These are phyloP conservation scores for Tyria jacobaeae DNA, from an alignment of 2,888 invertebrate genomes.

Conservation along the genomic window DNA sequence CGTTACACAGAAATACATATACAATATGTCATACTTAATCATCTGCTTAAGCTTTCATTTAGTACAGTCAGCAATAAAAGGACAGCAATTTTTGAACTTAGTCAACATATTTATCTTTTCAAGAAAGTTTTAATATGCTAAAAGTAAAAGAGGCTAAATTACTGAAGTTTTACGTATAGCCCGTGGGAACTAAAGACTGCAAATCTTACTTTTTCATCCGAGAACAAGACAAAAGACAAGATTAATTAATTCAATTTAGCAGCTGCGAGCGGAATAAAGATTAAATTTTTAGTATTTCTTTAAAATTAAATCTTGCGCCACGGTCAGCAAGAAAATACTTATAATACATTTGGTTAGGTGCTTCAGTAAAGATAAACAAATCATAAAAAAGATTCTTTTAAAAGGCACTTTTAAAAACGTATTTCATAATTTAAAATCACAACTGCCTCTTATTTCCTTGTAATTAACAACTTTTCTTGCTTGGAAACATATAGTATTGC, in stretches of 20 bases:
- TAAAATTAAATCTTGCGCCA: no score
- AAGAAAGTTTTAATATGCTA: no score
- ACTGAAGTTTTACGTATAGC: neutral
- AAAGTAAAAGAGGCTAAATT: neutral
- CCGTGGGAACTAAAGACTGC: neutral
- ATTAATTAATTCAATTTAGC: neutral
- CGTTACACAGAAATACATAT: neutral
- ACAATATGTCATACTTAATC: slow-evolving; percentile 4
- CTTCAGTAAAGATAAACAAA: no score
- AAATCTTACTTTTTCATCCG: neutral
- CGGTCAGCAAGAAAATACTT: no score
- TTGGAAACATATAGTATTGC: no score
- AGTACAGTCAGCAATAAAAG: slow-evolving; percentile 2
- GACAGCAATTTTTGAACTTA: neutral
- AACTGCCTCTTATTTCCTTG: no score
- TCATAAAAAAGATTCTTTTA: no score
- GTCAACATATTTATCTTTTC: neutral
- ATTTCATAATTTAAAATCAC: no score
- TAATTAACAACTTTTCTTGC: no score
- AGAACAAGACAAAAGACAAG: neutral
- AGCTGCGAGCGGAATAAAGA: neutral
- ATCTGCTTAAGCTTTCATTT: slow-evolving; percentile 1
- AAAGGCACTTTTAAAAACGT: no score
- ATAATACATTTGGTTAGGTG: no score
- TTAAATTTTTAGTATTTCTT: neutral